phyloP scores from a whole-genome alignment of 2,888 invertebrate genomes.

The Tanypteryx hageni region DNA sequence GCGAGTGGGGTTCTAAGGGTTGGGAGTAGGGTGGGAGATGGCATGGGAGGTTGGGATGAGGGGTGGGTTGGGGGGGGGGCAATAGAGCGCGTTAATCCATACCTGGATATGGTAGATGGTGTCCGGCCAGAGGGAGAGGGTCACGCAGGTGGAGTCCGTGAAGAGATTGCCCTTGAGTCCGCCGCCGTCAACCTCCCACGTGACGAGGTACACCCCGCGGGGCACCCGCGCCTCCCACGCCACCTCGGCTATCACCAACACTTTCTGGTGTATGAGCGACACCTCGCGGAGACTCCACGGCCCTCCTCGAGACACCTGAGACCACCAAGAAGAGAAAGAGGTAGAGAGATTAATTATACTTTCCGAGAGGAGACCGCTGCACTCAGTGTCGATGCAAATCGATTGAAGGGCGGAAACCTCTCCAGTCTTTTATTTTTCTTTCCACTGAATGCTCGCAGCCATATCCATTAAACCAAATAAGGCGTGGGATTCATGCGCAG shows the following conservation, averaged over 20 bases:
- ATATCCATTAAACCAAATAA: constrained; percentile 8
- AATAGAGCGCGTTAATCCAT: constrained; percentile 66
- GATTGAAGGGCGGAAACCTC: neutral
- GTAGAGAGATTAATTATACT: neutral
- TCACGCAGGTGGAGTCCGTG: constrained; percentile 88
- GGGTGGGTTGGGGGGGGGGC: too few species aligned
- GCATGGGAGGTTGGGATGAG: too few species aligned
- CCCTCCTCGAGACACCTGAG: constrained; percentile 70
- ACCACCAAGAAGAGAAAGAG: constrained; percentile 5
- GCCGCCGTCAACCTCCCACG: constrained; percentile 90
- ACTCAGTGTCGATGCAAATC: constrained; percentile 23
- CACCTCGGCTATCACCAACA: constrained; percentile 82
- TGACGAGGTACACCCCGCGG: constrained; percentile 84
- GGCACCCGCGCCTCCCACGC: constrained; percentile 80
- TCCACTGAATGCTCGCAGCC: neutral
- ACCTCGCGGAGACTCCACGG: constrained; percentile 83
- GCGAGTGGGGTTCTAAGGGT: too few species aligned
- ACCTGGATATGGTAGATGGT: constrained; percentile 90
- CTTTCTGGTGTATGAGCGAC: constrained; percentile 85
- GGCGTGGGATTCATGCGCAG: neutral
- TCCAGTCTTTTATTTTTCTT: neutral
- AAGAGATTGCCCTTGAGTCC: constrained; percentile 89
- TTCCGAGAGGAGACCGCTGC: neutral
- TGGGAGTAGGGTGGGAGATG: too few species aligned
- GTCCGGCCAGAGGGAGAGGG: constrained; percentile 88